Evolutionary conservation across 2,888 invertebrate genomes (phyloP).

Genomic region (Kryphioiulus occultus): DNA sequence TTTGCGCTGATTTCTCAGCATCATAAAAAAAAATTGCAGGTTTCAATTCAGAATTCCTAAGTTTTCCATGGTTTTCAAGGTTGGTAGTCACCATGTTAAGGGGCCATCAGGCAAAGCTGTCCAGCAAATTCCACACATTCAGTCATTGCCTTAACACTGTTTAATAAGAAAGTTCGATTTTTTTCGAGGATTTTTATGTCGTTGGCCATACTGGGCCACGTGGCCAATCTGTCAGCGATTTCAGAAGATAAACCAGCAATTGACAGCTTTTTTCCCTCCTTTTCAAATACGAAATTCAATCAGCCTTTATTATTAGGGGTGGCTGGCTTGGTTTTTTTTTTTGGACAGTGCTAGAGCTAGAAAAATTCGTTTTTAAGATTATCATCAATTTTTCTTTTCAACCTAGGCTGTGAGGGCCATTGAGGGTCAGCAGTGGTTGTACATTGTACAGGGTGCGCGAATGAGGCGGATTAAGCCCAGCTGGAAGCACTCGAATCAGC

Average conservation of each 20-base stretch:
- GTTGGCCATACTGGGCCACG: neutral
- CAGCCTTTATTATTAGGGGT: slow-evolving; percentile 19
- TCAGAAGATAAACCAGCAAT: neutral
- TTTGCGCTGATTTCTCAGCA: no score
- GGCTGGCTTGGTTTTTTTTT: neutral
- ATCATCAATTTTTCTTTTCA: slow-evolving; percentile 4
- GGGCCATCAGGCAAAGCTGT: no score
- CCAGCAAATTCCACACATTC: no score
- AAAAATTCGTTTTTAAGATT: slow-evolving; percentile 33
- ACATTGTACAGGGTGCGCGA: neutral
- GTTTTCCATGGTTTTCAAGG: no score
- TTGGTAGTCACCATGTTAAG: no score
- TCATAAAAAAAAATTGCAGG: no score
- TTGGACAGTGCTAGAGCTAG: neutral
- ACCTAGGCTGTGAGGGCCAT: neutral
- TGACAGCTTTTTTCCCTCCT: neutral
- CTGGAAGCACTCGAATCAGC: slow-evolving; percentile 18
- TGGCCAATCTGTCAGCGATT: slow-evolving; percentile 19
- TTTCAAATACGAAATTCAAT: slow-evolving; percentile 31
- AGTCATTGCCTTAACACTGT: no score
- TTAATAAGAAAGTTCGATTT: no score
- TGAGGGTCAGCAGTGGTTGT: neutral
- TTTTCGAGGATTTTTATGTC: no score
- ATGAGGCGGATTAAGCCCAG: slow-evolving; percentile 14
- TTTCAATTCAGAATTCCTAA: no score